Percentiles rank a stretch among this genome's conserved stretches.
These are phyloP conservation scores for Argyra leucocephala DNA, from an alignment of 2,888 invertebrate species.

Conservation along the genomic window DNA sequence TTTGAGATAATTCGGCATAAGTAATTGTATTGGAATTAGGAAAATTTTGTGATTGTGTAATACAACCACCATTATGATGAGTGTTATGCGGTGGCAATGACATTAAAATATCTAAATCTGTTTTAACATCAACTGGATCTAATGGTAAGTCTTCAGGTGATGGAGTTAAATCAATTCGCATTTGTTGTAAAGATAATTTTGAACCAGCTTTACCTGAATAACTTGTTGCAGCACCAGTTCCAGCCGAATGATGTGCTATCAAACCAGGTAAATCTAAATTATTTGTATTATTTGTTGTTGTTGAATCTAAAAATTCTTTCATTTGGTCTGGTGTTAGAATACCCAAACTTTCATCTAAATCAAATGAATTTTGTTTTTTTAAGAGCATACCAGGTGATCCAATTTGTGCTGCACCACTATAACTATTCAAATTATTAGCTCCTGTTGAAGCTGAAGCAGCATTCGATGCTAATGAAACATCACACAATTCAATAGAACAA, in stretches of 20 bases:
- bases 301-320: slow-evolving; percentile 60
- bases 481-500: slow-evolving; percentile 41
- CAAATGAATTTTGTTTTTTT: slow-evolving; percentile 68
- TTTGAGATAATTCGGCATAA: slow-evolving; percentile 47
- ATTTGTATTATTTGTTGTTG: slow-evolving; percentile 52
- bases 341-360: slow-evolving; percentile 71
- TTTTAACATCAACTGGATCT: slow-evolving; percentile 59
- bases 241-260: slow-evolving; percentile 47
- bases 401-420: not conserved
- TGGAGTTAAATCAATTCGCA: slow-evolving; percentile 66
- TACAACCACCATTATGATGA: slow-evolving; percentile 14
- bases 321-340: slow-evolving; percentile 84
- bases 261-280: slow-evolving; percentile 48
- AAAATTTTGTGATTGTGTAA: not conserved
- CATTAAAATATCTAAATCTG: slow-evolving; percentile 45
- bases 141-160: slow-evolving; percentile 77
- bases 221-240: slow-evolving; percentile 42
- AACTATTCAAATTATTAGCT: not conserved
- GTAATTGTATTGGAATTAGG: slow-evolving; percentile 17
- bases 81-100: slow-evolving; percentile 31
- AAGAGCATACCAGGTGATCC: slow-evolving; percentile 24
- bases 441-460: slow-evolving; percentile 17
- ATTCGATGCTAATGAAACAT: slow-evolving; percentile 37
- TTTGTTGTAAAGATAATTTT: slow-evolving; percentile 36
- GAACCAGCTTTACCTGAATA: slow-evolving; percentile 46